Evolutionary conservation across 2,888 invertebrate species (phyloP).

Genomic region (Anagyrus pseudococci): DNA sequence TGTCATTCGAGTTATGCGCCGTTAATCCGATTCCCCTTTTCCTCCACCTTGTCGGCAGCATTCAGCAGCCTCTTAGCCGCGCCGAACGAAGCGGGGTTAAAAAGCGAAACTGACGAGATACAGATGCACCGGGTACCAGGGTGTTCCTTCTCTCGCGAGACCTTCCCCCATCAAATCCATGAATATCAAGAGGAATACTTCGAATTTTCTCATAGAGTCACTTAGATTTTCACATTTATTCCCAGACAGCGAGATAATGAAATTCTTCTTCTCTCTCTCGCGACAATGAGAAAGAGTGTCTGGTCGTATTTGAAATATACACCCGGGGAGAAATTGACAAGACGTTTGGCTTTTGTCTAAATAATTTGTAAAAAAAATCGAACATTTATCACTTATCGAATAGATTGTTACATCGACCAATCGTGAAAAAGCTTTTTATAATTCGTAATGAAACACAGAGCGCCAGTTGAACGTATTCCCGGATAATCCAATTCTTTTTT

Average conservation of each 20-base stretch:
- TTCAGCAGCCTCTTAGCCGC: not conserved
- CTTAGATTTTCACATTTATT: conserved; percentile 4
- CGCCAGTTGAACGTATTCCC: too few relatives aligned
- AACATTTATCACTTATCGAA: not conserved
- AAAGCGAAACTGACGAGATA: conserved; percentile 10
- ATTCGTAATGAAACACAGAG: too few relatives aligned
- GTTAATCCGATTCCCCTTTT: conserved; percentile 15
- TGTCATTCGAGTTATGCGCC: conserved; percentile 20
- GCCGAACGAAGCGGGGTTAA: not conserved
- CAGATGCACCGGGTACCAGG: conserved; percentile 9
- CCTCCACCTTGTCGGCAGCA: conserved; percentile 16
- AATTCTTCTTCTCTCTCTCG: too few relatives aligned
- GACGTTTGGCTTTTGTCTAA: too few relatives aligned
- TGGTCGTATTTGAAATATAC: too few relatives aligned
- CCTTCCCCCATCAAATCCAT: not conserved
- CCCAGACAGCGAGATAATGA: too few relatives aligned
- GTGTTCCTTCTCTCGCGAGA: conserved; percentile 2
- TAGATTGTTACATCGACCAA: too few relatives aligned
- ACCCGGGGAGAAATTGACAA: too few relatives aligned
- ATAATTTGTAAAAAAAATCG: not conserved
- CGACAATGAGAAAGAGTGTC: too few relatives aligned
- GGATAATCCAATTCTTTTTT: too few relatives aligned
- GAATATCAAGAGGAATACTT: conserved; percentile 19
- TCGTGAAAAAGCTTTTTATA: too few relatives aligned
- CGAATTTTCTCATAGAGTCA: not conserved